A percentile compares a stretch with the other conserved stretches of the same genome.
Evolutionary conservation across 2,113 vertebrate genomes (phyloP).

Genomic region (Illadopsis cleaveri): DNA sequence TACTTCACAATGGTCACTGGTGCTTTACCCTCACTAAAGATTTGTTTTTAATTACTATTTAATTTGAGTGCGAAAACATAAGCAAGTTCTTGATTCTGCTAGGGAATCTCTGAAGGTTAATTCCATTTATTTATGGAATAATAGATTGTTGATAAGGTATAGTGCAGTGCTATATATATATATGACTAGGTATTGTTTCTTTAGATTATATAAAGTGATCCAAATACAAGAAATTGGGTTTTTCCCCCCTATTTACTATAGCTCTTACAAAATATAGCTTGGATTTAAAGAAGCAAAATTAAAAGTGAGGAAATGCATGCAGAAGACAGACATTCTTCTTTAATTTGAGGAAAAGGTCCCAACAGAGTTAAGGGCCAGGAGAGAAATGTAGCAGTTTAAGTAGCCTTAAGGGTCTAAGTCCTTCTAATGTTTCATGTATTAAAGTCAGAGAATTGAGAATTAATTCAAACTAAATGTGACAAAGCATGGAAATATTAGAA

Average conservation of each 20-base stretch:
- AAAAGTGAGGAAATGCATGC: neutral
- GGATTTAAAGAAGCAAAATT: neutral
- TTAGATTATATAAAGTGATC: neutral
- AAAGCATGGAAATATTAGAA: neutral
- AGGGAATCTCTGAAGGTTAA: neutral
- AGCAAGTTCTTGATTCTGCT: neutral
- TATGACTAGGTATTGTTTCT: neutral
- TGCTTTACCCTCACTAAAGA: neutral
- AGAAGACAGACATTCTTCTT: neutral
- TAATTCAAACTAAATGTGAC: neutral
- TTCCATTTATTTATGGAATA: neutral
- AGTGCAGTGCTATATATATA: neutral
- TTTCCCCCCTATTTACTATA: neutral
- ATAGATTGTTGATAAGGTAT: neutral
- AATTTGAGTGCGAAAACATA: neutral
- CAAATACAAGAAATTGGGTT: rapidly evolving
- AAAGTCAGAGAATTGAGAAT: neutral
- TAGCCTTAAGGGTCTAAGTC: neutral
- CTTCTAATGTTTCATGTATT: neutral
- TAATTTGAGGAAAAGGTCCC: neutral
- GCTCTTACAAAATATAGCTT: neutral
- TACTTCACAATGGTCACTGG: neutral
- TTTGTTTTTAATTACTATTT: neutral
- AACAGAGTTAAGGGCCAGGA: neutral
- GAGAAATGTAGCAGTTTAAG: neutral